Conservation (phyloP, 2,888 invertebrate genomes). For the Orthonevra nobilis region DNA sequence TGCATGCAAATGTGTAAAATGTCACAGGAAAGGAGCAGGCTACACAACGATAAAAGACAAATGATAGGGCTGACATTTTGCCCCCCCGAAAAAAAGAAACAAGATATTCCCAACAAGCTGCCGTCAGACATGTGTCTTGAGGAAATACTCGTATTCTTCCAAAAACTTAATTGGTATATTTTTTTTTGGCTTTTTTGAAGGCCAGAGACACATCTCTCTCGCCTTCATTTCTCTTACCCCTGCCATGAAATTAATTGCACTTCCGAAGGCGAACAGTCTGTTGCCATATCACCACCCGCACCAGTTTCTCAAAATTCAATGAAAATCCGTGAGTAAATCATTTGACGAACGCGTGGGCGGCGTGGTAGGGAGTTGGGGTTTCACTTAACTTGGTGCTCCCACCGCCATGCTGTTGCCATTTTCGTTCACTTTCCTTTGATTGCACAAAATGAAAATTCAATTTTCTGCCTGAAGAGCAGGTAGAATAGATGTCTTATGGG, state of each 20-base stretch:
- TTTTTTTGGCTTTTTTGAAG: too few relatives aligned
- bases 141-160: constrained; percentile 29
- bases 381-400: constrained; percentile 23
- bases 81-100: constrained; percentile 45
- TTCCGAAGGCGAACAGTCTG: constrained; percentile 28
- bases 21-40: constrained; percentile 12
- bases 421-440: constrained; percentile 58
- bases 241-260: constrained; percentile 49
- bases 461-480: constrained; percentile 60
- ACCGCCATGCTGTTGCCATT: constrained; percentile 9
- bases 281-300: neutral
- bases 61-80: constrained; percentile 42
- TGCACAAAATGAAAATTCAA: constrained; percentile 69
- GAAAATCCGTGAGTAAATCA: constrained; percentile 14
- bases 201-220: neutral
- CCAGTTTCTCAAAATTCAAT: constrained; percentile 22
- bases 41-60: constrained; percentile 7
- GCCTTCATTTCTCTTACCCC: neutral
- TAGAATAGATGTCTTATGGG: constrained; percentile 48
- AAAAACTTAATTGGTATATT: constrained; percentile 59
- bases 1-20: constrained; percentile 56
- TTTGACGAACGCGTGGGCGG: too few relatives aligned
- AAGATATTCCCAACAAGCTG: constrained; percentile 22
- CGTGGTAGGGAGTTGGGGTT: constrained; percentile 23
- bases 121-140: neutral